These are phyloP conservation scores for Sinocyclocheilus rhinocerous DNA, from an alignment of 2,113 vertebrate genomes.

Conservation along the genomic window DNA sequence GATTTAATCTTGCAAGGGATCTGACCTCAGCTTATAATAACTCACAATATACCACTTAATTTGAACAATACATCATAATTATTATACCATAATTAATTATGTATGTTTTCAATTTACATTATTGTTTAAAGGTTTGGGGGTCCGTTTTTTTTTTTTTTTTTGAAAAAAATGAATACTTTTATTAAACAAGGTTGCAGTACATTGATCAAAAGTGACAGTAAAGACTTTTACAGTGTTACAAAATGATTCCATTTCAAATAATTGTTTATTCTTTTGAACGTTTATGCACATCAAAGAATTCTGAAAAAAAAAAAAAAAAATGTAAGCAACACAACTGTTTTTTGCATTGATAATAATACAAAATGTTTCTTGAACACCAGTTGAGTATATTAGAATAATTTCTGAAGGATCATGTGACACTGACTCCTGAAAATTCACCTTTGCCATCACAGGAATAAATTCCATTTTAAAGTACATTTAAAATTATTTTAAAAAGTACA, in stretches of 20 bases:
- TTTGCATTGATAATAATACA: neutral
- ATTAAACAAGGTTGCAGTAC: no score
- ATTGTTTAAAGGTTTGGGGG: neutral
- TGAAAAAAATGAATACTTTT: no score
- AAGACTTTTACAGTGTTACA: neutral
- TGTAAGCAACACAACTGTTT: neutral
- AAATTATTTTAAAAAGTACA: neutral
- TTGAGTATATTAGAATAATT: neutral
- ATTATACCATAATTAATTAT: neutral
- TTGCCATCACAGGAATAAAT: neutral
- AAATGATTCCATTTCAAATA: neutral
- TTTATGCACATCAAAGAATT: neutral
- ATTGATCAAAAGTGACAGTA: neutral
- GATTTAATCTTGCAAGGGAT: constrained; percentile 5
- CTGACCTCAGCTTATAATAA: neutral
- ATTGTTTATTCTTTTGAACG: neutral
- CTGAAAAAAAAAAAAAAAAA: neutral
- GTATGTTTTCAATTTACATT: neutral
- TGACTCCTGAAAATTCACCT: neutral
- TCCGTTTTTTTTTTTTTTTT: no score
- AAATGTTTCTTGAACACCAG: neutral
- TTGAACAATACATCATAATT: neutral
- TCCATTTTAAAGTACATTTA: neutral
- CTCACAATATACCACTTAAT: neutral
- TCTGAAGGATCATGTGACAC: neutral